A percentile compares a stretch with the other conserved stretches of the same genome.
phyloP scores from a whole-genome alignment of 2,113 vertebrate species.

The Protobothrops flavoviridis region DNA sequence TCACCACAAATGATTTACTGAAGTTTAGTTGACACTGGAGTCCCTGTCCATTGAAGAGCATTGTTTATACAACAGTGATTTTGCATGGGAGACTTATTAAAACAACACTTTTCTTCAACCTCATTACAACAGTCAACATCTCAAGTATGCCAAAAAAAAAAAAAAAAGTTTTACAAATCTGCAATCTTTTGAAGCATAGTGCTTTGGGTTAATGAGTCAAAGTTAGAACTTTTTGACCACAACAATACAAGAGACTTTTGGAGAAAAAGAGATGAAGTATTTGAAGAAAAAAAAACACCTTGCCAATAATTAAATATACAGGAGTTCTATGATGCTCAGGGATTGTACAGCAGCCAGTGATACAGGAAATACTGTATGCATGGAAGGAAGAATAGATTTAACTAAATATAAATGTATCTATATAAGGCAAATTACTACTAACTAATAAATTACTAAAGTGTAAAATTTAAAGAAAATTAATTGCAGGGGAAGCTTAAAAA shows the following conservation, averaged over 20 bases:
- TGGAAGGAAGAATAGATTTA: background rate
- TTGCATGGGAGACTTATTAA: background rate
- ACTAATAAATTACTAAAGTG: background rate
- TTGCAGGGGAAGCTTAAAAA: background rate
- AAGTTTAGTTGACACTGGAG: background rate
- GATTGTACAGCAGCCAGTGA: background rate
- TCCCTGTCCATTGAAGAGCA: background rate
- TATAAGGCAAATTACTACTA: background rate
- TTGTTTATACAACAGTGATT: background rate
- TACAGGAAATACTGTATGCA: background rate
- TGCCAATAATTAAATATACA: background rate
- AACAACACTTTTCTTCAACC: background rate
- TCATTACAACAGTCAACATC: background rate
- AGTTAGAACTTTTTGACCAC: background rate
- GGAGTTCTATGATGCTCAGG: background rate
- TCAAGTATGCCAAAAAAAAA: background rate
- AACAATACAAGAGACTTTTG: background rate
- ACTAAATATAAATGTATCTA: background rate
- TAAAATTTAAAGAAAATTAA: background rate
- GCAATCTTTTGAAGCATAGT: background rate
- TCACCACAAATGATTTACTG: background rate
- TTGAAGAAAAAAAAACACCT: background rate
- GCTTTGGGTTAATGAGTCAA: background rate
- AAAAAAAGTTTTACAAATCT: background rate
- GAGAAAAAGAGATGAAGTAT: background rate